These are phyloP conservation scores for Alectoris magna DNA, from an alignment of 2,797 vertebrate genomes.

Conservation along the genomic window DNA sequence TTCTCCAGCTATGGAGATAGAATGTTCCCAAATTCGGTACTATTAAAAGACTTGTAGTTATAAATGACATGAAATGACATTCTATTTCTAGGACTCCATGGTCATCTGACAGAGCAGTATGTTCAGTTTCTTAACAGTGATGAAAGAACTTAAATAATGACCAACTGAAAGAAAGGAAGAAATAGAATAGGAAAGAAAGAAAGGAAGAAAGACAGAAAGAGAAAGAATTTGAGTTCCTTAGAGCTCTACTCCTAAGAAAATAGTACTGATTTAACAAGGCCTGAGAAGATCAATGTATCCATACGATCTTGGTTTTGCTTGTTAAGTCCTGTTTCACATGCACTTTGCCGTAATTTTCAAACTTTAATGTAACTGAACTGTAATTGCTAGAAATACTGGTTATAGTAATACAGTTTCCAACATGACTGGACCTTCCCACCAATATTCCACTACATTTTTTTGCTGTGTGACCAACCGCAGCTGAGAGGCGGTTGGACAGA, in stretches of 20 bases:
- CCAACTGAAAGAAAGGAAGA: not conserved
- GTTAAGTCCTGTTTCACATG: not conserved
- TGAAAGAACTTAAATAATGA: not conserved
- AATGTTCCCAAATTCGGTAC: not conserved
- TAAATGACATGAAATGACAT: conserved; percentile 7
- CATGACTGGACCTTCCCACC: not conserved
- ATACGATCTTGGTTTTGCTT: not conserved
- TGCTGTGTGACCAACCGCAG: not conserved
- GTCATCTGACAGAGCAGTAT: conserved; percentile 25
- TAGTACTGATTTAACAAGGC: not conserved
- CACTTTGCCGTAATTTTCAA: not conserved
- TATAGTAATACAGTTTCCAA: not conserved
- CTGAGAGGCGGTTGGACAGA: no score
- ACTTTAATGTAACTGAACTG: not conserved
- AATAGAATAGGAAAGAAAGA: no score
- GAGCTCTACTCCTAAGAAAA: not conserved
- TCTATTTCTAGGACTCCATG: not conserved
- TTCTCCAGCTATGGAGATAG: not conserved
- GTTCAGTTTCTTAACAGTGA: not conserved
- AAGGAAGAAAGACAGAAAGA: not conserved
- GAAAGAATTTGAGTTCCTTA: not conserved
- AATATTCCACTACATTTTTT: not conserved
- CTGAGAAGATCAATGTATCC: not conserved
- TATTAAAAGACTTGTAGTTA: conserved; percentile 1
- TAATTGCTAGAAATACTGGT: not conserved